Evolutionary conservation across 2,888 invertebrate species (phyloP).

Genomic region (Rhaphigaster nebulosa): DNA sequence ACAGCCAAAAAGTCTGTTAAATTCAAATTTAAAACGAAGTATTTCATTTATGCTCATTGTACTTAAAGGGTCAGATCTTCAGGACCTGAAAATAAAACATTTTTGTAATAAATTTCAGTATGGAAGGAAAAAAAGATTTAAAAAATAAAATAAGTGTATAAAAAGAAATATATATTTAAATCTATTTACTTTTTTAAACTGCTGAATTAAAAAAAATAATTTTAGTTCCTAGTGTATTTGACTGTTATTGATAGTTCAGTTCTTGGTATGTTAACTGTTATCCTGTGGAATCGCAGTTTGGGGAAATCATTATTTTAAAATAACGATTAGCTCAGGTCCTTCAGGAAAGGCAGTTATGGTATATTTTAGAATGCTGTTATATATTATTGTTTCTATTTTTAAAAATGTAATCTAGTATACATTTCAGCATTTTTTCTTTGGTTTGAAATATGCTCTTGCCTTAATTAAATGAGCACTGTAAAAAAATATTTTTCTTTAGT

Average conservation of each 20-base stretch:
- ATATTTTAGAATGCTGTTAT: background rate
- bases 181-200: background rate
- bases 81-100: background rate
- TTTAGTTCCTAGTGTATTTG: background rate
- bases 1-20: background rate
- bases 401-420: no score
- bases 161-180: background rate
- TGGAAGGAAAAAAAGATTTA: background rate
- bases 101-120: background rate
- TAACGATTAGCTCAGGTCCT: background rate
- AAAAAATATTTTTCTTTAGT: background rate
- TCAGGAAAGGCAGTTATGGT: background rate
- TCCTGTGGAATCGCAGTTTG: background rate
- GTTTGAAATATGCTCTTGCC: background rate
- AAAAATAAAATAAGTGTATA: no score
- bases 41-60: background rate
- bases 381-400: no score
- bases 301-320: background rate
- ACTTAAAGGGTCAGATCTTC: background rate
- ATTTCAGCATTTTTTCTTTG: no score
- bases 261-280: background rate
- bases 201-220: background rate
- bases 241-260: background rate
- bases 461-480: no score
- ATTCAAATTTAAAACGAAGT: background rate